Conservation (phyloP, 2,113 vertebrate genomes). For the Channa maculata region DNA sequence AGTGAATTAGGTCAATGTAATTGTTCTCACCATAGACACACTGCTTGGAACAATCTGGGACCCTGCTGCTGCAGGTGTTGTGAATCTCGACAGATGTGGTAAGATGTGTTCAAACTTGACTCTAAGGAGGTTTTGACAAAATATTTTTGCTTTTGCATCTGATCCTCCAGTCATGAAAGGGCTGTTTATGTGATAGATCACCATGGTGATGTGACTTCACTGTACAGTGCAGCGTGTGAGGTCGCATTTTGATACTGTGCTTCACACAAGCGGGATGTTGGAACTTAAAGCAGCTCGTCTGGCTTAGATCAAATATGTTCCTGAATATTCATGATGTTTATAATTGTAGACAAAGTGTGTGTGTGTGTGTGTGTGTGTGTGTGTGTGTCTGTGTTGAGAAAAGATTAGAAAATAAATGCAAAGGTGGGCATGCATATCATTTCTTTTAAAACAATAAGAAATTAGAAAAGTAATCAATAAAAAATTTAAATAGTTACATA, state of each 20-base stretch:
- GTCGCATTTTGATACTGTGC: neutral
- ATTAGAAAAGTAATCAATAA: too few species aligned
- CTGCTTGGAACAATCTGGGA: constrained; percentile 43
- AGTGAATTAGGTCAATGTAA: constrained; percentile 75
- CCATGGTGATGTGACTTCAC: constrained; percentile 22
- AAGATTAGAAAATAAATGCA: constrained; percentile 4
- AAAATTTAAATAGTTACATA: too few species aligned
- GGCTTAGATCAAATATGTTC: constrained; percentile 44
- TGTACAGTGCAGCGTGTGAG: neutral
- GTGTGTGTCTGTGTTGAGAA: constrained; percentile 13
- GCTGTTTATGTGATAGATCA: constrained; percentile 40
- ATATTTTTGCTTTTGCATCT: neutral
- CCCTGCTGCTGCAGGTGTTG: constrained; percentile 40
- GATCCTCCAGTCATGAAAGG: neutral
- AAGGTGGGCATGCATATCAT: constrained; percentile 14
- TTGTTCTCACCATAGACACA: constrained; percentile 60
- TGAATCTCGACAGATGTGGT: constrained; percentile 21
- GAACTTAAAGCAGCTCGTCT: constrained; percentile 17
- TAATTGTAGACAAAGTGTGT: neutral
- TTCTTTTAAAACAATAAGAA: constrained; percentile 28
- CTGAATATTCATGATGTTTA: constrained; percentile 49
- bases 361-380: neutral
- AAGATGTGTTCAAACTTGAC: constrained; percentile 3
- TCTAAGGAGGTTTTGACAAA: constrained; percentile 22
- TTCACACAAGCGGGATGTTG: constrained; percentile 17